Percentiles rank a stretch among this genome's conserved stretches.
Evolutionary conservation across 2,888 invertebrate species (phyloP).

Genomic region (Lissocephala sabroskyi): DNA sequence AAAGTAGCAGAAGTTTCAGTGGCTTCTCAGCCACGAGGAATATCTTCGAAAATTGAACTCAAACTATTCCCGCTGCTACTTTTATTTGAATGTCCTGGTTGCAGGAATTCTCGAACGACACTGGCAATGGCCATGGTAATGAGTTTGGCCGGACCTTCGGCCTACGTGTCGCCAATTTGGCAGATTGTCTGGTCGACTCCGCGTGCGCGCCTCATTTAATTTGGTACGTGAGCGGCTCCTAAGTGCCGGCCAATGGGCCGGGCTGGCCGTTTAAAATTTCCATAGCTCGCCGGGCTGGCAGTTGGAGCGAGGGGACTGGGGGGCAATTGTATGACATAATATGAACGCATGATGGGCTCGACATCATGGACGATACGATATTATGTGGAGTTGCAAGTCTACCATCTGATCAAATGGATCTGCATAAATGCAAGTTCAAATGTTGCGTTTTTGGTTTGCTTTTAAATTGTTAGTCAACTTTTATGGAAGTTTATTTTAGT

Average conservation of each 20-base stretch:
- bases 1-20: slow-evolving; percentile 40
- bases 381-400: slow-evolving; percentile 72
- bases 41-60: slow-evolving; percentile 46
- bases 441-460: slow-evolving; percentile 34
- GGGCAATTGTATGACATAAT: slow-evolving; percentile 68
- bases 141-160: too few relatives aligned
- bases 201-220: slow-evolving; percentile 42
- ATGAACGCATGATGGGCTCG: slow-evolving; percentile 61
- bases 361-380: slow-evolving; percentile 66
- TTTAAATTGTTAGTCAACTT: slow-evolving; percentile 4
- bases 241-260: slow-evolving; percentile 22
- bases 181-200: background rate
- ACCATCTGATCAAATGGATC: slow-evolving; percentile 70
- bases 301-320: slow-evolving; percentile 7
- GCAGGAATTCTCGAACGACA: too few relatives aligned
- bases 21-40: slow-evolving; percentile 24
- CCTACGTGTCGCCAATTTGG: slow-evolving; percentile 45
- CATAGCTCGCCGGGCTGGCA: slow-evolving; percentile 4
- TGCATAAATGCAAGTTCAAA: slow-evolving; percentile 68
- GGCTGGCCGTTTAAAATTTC: slow-evolving; percentile 13
- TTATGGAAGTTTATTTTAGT: slow-evolving; percentile 14
- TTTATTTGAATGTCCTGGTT: too few relatives aligned
- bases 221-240: slow-evolving; percentile 38
- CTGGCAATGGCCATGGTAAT: too few relatives aligned
- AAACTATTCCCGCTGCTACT: background rate